Percentiles rank a stretch among this genome's conserved stretches.
Conservation (phyloP, 2,797 vertebrate species). For the Arrhamphus sclerolepis region DNA sequence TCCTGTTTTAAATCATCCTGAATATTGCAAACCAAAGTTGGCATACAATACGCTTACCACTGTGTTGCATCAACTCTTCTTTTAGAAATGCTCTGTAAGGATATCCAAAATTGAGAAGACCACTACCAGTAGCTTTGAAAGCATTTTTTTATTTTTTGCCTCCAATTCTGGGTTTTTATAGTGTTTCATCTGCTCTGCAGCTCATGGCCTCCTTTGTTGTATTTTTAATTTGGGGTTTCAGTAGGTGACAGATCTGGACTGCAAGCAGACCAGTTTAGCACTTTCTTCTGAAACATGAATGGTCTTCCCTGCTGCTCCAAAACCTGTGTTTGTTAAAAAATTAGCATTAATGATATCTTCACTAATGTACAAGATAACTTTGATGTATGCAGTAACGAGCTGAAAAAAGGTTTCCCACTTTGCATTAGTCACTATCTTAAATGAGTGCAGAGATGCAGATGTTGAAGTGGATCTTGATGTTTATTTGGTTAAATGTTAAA, state of each 20-base stretch:
- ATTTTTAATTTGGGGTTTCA: not conserved
- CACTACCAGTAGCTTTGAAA: constrained; percentile 2
- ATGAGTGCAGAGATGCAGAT: no score
- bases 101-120: constrained; percentile 1
- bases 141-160: not conserved
- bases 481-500: not conserved
- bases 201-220: not conserved
- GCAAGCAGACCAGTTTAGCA: not conserved
- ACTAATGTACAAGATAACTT: no score
- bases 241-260: constrained; percentile 1
- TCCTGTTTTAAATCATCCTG: not conserved
- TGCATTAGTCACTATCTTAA: no score
- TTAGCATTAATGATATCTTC: no score
- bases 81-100: constrained; percentile 3
- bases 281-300: not conserved
- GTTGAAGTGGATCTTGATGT: not conserved
- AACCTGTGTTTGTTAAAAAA: no score
- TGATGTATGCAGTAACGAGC: no score
- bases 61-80: constrained; percentile 13
- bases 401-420: no score
- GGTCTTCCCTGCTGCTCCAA: not conserved
- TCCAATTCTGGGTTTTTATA: not conserved
- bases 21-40: not conserved
- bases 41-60: constrained; percentile 9
- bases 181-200: not conserved